phyloP scores from a whole-genome alignment of 2,113 vertebrate genomes.

The Myotis brandtii region DNA sequence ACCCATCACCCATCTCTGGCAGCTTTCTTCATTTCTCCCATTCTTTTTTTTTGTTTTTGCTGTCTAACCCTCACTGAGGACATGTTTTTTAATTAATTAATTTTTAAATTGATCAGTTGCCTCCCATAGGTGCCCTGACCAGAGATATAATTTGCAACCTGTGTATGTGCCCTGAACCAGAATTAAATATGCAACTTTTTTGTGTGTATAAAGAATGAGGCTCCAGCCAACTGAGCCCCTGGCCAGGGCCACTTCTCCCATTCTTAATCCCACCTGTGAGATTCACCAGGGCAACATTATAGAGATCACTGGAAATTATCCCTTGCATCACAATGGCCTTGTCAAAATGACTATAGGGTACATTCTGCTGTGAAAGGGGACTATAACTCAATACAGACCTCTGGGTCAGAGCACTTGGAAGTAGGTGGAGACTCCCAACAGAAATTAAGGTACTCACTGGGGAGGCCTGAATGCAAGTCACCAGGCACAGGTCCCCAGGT shows the following conservation, averaged over 20 bases:
- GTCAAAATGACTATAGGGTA: neutral
- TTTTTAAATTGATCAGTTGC: neutral
- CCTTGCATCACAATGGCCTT: neutral
- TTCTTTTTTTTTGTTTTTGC: neutral
- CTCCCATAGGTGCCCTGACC: neutral
- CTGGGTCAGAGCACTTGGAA: neutral
- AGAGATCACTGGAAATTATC: neutral
- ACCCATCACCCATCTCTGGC: neutral
- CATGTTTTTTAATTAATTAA: too few relatives aligned
- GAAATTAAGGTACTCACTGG: neutral
- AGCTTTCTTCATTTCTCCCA: neutral
- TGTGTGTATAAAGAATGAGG: neutral
- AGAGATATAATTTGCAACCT: neutral
- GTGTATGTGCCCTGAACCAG: neutral
- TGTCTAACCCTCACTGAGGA: too few relatives aligned
- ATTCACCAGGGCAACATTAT: neutral
- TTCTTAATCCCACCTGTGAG: neutral
- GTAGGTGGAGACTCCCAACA: neutral
- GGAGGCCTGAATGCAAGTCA: neutral
- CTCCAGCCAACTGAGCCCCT: neutral
- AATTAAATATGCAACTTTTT: neutral
- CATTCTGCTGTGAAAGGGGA: neutral
- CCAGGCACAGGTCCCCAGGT: neutral
- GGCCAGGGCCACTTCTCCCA: too few relatives aligned
- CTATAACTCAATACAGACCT: neutral